Evolutionary conservation across 1,140 invertebrate species (phyloP).

Genomic region (Heliconius melpomene): DNA sequence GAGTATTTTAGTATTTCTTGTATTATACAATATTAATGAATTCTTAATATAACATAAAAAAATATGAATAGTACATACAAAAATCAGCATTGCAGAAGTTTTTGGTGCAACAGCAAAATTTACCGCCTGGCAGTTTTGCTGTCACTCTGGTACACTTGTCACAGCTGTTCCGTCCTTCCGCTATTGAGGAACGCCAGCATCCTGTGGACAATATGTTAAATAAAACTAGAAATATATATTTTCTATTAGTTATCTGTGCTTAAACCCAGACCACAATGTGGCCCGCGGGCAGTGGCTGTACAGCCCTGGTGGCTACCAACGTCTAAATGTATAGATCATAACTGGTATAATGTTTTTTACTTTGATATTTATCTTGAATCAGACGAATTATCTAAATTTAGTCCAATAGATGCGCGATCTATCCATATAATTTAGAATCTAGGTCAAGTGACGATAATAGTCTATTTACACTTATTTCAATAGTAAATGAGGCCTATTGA

Average conservation of each 20-base stretch:
- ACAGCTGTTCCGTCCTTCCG: conserved; percentile 54
- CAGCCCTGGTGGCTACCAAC: too few relatives aligned
- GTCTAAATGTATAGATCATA: background rate
- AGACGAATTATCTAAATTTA: background rate
- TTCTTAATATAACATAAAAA: background rate
- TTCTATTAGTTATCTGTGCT: too few relatives aligned
- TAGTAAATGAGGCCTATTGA: conserved; percentile 7
- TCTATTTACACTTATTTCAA: conserved; percentile 5
- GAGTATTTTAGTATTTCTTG: too few relatives aligned
- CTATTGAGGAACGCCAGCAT: conserved; percentile 74
- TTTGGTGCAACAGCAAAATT: conserved; percentile 75
- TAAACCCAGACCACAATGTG: too few relatives aligned
- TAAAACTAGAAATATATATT: too few relatives aligned
- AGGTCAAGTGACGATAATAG: background rate
- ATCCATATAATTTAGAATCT: background rate
- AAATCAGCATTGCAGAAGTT: conserved; percentile 72
- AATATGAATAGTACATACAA: conserved; percentile 53
- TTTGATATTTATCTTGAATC: background rate
- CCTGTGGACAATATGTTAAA: conserved; percentile 46
- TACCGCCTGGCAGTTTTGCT: conserved; percentile 54
- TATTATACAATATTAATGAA: background rate
- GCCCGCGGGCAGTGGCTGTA: too few relatives aligned
- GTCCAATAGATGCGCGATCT: background rate
- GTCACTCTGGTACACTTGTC: conserved; percentile 60
- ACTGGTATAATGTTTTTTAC: too few relatives aligned